Evolutionary conservation across 2,888 invertebrate genomes (phyloP).

Genomic region (Tachystola acroxantha): DNA sequence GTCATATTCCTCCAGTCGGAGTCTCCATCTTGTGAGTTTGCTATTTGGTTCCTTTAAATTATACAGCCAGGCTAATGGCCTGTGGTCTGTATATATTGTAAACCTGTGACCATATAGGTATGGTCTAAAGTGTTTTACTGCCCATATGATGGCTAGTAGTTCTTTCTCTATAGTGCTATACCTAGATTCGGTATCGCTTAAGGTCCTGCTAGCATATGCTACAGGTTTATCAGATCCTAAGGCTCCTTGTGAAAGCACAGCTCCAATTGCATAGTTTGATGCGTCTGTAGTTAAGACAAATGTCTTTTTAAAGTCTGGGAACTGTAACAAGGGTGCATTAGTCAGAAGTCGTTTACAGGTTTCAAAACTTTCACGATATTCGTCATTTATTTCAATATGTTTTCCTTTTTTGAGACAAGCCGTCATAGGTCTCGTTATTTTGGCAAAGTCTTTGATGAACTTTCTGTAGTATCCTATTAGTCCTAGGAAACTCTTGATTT

Average conservation of each 20-base stretch:
- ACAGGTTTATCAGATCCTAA: conserved; percentile 15
- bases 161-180: too few species aligned
- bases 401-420: conserved; percentile 18
- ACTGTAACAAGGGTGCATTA: conserved; percentile 28
- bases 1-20: conserved; percentile 14
- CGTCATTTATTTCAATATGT: conserved; percentile 6
- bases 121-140: conserved; percentile 11
- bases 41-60: conserved; percentile 17
- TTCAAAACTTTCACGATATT: conserved; percentile 18
- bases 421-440: conserved; percentile 18
- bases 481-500: conserved; percentile 20
- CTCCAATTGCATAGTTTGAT: conserved; percentile 17
- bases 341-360: conserved; percentile 24
- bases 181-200: conserved; percentile 6
- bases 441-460: too few species aligned
- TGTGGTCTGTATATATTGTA: conserved; percentile 14
- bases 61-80: conserved; percentile 15
- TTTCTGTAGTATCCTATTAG: too few species aligned
- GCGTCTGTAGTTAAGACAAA: conserved; percentile 22
- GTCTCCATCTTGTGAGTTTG: conserved; percentile 14
- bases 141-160: too few species aligned
- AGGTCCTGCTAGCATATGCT: conserved; percentile 4
- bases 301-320: conserved; percentile 27
- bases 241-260: conserved; percentile 19
- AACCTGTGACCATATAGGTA: conserved; percentile 12